Percentiles rank a stretch among this genome's conserved stretches.
Conservation (phyloP, 2,797 vertebrate species). For the Mycteria americana region DNA sequence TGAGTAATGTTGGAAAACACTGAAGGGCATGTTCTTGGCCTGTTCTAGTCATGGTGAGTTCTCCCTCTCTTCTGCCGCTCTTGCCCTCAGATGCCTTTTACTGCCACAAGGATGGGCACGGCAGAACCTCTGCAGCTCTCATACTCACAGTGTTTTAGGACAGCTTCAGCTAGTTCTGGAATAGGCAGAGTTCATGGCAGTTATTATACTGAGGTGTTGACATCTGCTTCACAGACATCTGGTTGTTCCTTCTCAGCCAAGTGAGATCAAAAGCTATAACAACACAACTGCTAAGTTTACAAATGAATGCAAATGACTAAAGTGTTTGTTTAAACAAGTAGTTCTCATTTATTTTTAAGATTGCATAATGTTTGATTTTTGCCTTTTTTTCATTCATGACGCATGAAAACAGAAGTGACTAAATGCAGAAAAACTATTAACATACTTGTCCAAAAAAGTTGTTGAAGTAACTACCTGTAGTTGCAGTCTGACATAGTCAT, state of each 20-base stretch:
- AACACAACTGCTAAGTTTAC: background rate
- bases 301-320: background rate
- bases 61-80: background rate
- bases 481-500: background rate
- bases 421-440: background rate
- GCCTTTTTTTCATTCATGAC: background rate
- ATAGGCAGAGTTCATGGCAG: background rate
- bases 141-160: background rate
- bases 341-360: background rate
- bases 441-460: background rate
- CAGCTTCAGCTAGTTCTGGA: background rate
- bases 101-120: background rate
- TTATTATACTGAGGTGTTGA: background rate
- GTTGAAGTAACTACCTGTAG: background rate
- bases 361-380: background rate
- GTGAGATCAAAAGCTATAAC: background rate
- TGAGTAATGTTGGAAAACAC: background rate
- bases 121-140: background rate
- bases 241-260: background rate
- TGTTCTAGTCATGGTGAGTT: background rate
- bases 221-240: background rate
- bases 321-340: background rate
- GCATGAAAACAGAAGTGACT: background rate
- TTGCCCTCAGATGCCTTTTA: background rate
- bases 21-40: background rate